Conservation (phyloP, 2,888 invertebrate genomes). For the Antitype chi region DNA sequence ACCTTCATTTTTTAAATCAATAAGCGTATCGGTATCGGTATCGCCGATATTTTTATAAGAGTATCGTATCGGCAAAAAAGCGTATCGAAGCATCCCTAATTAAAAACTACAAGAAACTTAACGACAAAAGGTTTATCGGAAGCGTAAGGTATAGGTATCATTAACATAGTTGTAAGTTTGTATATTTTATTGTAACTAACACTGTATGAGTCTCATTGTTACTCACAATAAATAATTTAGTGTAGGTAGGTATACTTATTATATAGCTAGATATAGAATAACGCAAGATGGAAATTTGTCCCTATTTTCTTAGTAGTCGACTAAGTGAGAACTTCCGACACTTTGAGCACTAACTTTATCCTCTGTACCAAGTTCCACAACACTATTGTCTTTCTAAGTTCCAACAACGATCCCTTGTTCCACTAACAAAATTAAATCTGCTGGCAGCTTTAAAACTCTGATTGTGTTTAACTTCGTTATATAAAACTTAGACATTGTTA, state of each 20-base stretch:
- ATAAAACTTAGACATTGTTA: slow-evolving; percentile 15
- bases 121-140: not conserved
- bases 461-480: slow-evolving; percentile 26
- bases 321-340: slow-evolving; percentile 18
- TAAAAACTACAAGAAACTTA: not conserved
- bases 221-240: too few relatives aligned
- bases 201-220: too few relatives aligned
- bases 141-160: too few relatives aligned
- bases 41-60: too few relatives aligned
- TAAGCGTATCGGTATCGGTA: too few relatives aligned
- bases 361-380: slow-evolving; percentile 7
- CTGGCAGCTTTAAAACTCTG: slow-evolving; percentile 35
- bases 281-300: not conserved
- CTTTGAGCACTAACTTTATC: slow-evolving; percentile 18
- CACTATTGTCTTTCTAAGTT: slow-evolving; percentile 28
- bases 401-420: slow-evolving; percentile 14
- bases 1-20: too few relatives aligned
- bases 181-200: too few relatives aligned
- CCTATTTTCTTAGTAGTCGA: slow-evolving; percentile 24
- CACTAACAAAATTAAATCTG: slow-evolving; percentile 44
- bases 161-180: too few relatives aligned
- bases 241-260: too few relatives aligned
- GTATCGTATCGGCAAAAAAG: too few relatives aligned
- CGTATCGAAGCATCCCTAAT: too few relatives aligned
- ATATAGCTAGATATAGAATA: not conserved